Conservation (phyloP, 2,113 vertebrate genomes). For the Corydoras sp. region DNA sequence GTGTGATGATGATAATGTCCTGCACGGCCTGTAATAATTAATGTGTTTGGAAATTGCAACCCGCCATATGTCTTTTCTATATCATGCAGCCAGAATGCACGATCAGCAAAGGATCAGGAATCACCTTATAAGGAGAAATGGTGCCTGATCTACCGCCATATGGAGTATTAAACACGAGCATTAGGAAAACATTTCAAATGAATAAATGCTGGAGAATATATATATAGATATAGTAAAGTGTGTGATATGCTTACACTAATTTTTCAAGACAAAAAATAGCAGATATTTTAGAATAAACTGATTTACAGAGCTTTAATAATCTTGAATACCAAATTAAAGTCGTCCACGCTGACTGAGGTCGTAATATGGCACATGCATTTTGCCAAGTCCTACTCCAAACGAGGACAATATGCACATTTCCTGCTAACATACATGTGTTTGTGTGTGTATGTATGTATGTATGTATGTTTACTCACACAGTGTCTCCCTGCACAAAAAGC, state of each 20-base stretch:
- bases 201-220: background rate
- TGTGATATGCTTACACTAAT: background rate
- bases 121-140: background rate
- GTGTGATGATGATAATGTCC: background rate
- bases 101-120: background rate
- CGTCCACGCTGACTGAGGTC: no score
- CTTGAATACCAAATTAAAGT: no score
- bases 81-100: background rate
- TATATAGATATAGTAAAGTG: background rate
- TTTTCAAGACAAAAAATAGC: background rate
- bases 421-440: no score
- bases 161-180: background rate
- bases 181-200: background rate
- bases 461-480: constrained; percentile 75
- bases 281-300: no score
- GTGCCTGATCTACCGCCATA: background rate
- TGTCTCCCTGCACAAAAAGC: constrained; percentile 90
- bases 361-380: no score
- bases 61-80: background rate
- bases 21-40: background rate
- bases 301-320: no score
- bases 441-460: constrained; percentile 18
- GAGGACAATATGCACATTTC: no score
- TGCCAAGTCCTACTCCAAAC: no score
- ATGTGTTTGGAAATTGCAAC: no score